Evolutionary conservation across 2,113 vertebrate genomes (phyloP).

Genomic region (Martes martes): DNA sequence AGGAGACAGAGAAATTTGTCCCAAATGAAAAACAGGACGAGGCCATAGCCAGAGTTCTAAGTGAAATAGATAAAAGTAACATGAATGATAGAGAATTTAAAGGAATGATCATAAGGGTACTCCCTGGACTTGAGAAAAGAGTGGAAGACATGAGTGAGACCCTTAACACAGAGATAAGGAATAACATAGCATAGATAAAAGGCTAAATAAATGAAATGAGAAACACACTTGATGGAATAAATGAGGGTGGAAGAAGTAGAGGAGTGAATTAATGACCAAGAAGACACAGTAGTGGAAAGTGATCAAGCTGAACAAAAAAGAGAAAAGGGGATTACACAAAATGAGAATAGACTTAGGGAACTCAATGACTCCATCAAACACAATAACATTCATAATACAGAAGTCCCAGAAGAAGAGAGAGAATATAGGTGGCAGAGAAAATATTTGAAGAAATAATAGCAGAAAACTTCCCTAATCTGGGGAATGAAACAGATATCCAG

Average conservation of each 20-base stretch:
- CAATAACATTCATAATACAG: background rate
- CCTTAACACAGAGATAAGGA: background rate
- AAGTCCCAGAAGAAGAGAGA: background rate
- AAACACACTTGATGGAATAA: background rate
- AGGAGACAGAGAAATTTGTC: background rate
- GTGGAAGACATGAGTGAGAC: background rate
- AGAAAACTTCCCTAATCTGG: background rate
- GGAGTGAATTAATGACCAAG: background rate
- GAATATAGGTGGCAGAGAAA: background rate
- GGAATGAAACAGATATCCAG: background rate
- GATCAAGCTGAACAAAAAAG: background rate
- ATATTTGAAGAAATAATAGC: background rate
- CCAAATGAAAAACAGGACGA: background rate
- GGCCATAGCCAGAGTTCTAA: background rate
- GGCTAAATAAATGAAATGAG: background rate
- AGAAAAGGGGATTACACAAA: background rate
- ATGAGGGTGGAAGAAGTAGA: background rate
- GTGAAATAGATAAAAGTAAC: background rate
- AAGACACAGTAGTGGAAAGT: background rate
- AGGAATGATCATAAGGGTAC: background rate
- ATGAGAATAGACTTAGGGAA: background rate
- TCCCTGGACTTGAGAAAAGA: background rate
- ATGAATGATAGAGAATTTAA: background rate
- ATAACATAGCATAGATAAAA: background rate
- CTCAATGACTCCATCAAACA: background rate